A percentile compares a stretch with the other conserved stretches of the same genome.
Conservation (phyloP, 2,888 invertebrate species). For the Caenorhabditis virilis region DNA sequence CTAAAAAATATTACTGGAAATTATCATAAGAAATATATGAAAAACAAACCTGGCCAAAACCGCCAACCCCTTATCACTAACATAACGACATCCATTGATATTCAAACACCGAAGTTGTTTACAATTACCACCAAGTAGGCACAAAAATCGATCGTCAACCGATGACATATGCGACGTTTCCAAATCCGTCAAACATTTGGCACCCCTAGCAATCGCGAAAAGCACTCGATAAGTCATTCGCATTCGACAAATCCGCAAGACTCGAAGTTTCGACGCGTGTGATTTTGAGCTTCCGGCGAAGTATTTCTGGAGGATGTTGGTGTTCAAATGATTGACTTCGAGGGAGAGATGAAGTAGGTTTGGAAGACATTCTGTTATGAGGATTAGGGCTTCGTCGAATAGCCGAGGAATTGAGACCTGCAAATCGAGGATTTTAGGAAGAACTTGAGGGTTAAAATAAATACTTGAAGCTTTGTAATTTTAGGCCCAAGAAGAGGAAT, state of each 20-base stretch:
- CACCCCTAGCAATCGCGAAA: slow-evolving; percentile 66
- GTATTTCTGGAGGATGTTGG: slow-evolving; percentile 52
- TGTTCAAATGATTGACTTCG: slow-evolving; percentile 59
- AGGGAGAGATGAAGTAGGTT: slow-evolving; percentile 59
- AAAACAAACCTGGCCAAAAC: slow-evolving; percentile 56
- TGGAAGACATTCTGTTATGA: slow-evolving; percentile 54
- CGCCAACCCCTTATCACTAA: slow-evolving; percentile 65
- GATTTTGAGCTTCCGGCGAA: slow-evolving; percentile 56
- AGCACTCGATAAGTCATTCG: slow-evolving; percentile 63
- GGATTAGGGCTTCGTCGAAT: slow-evolving; percentile 54
- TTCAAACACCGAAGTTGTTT: slow-evolving; percentile 54
- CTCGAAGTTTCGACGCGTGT: slow-evolving; percentile 42
- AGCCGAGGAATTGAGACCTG: slow-evolving; percentile 57
- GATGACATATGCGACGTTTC: slow-evolving; percentile 66
- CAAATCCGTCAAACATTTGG: slow-evolving; percentile 52
- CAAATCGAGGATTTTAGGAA: background rate
- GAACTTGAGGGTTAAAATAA: background rate
- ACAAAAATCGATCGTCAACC: slow-evolving; percentile 67
- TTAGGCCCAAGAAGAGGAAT: slow-evolving; percentile 56
- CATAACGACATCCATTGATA: slow-evolving; percentile 66
- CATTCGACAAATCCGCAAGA: slow-evolving; percentile 60
- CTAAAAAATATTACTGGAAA: no score
- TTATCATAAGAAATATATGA: background rate
- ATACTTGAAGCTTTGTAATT: slow-evolving; percentile 58
- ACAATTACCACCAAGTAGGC: slow-evolving; percentile 62